These are phyloP conservation scores for Neolamprologus brichardi DNA, from an alignment of 2,113 vertebrate species.

Conservation along the genomic window DNA sequence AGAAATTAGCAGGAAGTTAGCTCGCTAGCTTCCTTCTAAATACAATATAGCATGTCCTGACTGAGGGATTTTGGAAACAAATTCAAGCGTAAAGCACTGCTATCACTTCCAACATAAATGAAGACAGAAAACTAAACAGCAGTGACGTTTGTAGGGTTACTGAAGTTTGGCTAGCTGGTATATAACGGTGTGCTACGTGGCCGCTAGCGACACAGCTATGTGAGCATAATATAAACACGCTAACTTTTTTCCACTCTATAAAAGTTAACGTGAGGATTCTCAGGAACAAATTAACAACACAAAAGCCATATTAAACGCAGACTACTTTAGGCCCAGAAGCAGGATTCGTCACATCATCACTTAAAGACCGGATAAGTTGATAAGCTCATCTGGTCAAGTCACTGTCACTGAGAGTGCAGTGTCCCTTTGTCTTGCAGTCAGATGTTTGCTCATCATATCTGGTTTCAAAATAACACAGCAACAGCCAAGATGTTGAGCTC, in stretches of 20 bases:
- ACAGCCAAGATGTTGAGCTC: neutral
- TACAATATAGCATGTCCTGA: too few species aligned
- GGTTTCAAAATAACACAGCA: neutral
- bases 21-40: too few species aligned
- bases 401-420: neutral
- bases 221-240: neutral
- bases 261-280: neutral
- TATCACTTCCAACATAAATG: too few species aligned
- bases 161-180: neutral
- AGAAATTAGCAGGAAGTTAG: neutral
- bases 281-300: neutral
- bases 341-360: neutral
- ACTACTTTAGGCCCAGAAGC: neutral
- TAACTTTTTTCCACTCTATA: neutral
- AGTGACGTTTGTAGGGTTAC: neutral
- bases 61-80: too few species aligned
- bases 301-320: neutral
- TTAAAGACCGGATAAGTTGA: neutral
- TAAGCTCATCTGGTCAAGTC: neutral
- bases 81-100: accelerated
- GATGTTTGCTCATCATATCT: neutral
- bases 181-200: neutral
- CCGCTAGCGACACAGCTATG: neutral
- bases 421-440: neutral
- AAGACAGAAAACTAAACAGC: too few species aligned